Evolutionary conservation across 2,797 vertebrate species (phyloP), one percentile per base, ranked within the genome.

Genomic region (Xiphophorus birchmanni): DNA sequence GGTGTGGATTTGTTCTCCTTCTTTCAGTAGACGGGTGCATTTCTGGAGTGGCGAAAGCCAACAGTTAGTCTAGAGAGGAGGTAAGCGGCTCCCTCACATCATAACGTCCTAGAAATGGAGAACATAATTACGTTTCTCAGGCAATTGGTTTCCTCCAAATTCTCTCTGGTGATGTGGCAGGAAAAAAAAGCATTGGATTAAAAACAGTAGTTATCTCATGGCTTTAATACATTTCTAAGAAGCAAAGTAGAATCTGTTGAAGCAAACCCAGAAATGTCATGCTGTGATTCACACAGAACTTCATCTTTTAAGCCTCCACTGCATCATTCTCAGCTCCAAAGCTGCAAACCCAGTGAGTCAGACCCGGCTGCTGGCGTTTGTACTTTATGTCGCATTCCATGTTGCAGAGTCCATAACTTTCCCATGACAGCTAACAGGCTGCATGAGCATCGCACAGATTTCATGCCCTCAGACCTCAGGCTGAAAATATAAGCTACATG

Each of bases 321-420:
- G 11, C 76, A n/a, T 83, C 40, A 18, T 21, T 80, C 75, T n/a
- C 78, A 17, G 77, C 69, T 75, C 72, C 78, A 15, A 45, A 26
- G 17, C 73, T 80, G 26, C 82, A 74, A 60, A 74, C 76, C 37
- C 52, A 52, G 4, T 84, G 87, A 88, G 80, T 90, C 83, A 82
- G 73, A 63, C 37, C 2, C 26, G 47, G 84, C 85, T 89, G 78
- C 65, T 73, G 80, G 85, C 58, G 4, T 74, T 85, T 86, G 50
- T 75, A 40, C 84, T 81, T 58, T 79, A 13, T 87, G 86, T 90
- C 89, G 88, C 86, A 90, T 84, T 82, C 85, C 82, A 83, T 81
- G 80, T 78, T 75, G 77, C n/a, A 73, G 54, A 80, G 80, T 74
- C 67, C 45, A 75, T 60, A 63, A 18, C 1, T 50, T 78, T 80